phyloP scores from a whole-genome alignment of 2,113 vertebrate species.

The Sardina pilchardus region DNA sequence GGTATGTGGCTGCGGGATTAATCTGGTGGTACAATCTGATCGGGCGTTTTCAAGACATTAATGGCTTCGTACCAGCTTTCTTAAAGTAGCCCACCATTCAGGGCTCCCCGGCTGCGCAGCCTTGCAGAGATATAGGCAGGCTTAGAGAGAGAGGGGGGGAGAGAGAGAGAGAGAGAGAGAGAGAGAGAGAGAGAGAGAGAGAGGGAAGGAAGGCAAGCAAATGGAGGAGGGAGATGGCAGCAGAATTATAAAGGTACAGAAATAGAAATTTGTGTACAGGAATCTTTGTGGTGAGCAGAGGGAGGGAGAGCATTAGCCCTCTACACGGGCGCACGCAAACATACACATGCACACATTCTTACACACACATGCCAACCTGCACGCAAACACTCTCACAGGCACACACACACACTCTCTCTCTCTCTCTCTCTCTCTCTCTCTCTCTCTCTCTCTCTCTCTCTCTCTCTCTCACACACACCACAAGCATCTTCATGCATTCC shows the following conservation, averaged over 20 bases:
- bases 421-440: too few relatives aligned
- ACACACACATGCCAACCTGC: not conserved
- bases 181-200: slow-evolving; percentile 7
- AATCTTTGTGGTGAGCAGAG: not conserved
- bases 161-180: not conserved
- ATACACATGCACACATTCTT: not conserved
- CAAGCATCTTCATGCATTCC: not conserved
- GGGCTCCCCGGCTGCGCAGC: not conserved
- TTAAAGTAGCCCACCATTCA: slow-evolving; percentile 13
- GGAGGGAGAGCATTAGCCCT: slow-evolving; percentile 17
- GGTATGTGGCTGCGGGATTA: not conserved
- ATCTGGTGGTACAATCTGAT: not conserved
- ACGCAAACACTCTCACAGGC: not conserved
- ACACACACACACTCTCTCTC: not conserved
- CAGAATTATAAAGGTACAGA: not conserved
- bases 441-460: not conserved
- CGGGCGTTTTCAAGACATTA: slow-evolving; percentile 15
- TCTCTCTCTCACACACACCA: not conserved
- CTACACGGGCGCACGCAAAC: not conserved
- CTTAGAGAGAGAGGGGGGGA: not conserved
- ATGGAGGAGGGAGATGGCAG: not conserved
- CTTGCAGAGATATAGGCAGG: not conserved
- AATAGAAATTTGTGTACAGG: not conserved
- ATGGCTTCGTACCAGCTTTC: not conserved
- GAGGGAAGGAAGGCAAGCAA: slow-evolving; percentile 18